A percentile compares a stretch with the other conserved stretches of the same genome.
Evolutionary conservation across 2,113 vertebrate species (phyloP).

Genomic region (Barnardius zonarius): DNA sequence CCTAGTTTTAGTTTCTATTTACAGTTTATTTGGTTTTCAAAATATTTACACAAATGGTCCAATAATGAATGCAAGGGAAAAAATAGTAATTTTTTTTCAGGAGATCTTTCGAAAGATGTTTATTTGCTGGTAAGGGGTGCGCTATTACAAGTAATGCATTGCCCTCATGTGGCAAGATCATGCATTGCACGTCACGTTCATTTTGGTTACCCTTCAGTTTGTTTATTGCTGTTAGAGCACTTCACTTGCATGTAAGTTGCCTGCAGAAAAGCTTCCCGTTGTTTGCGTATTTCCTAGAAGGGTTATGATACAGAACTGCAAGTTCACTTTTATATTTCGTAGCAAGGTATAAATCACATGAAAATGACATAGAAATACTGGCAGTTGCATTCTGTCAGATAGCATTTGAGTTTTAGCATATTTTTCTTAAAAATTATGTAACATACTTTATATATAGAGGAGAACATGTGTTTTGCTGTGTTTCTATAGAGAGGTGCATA

Average conservation of each 20-base stretch:
- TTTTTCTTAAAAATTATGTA: background rate
- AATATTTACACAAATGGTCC: background rate
- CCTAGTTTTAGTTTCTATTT: background rate
- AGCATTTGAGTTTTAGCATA: background rate
- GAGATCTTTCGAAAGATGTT: background rate
- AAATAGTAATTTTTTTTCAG: fast-evolving
- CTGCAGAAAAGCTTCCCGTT: background rate
- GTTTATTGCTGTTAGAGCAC: background rate
- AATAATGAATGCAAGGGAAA: background rate
- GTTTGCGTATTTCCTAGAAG: background rate
- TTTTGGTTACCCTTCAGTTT: background rate
- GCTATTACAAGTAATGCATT: background rate
- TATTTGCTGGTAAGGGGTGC: background rate
- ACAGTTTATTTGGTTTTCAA: fast-evolving
- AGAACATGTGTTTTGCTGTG: background rate
- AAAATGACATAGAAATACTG: background rate
- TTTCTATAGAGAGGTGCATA: background rate
- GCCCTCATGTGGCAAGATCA: background rate
- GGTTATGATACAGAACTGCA: background rate
- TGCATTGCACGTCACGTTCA: background rate
- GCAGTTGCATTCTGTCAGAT: background rate
- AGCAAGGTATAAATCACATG: background rate
- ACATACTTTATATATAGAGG: background rate
- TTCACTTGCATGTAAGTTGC: background rate
- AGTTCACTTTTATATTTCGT: background rate